Percentiles rank a stretch among this genome's conserved stretches.
Evolutionary conservation across 2,797 vertebrate species (phyloP).

Genomic region (Chrosomus eos): DNA sequence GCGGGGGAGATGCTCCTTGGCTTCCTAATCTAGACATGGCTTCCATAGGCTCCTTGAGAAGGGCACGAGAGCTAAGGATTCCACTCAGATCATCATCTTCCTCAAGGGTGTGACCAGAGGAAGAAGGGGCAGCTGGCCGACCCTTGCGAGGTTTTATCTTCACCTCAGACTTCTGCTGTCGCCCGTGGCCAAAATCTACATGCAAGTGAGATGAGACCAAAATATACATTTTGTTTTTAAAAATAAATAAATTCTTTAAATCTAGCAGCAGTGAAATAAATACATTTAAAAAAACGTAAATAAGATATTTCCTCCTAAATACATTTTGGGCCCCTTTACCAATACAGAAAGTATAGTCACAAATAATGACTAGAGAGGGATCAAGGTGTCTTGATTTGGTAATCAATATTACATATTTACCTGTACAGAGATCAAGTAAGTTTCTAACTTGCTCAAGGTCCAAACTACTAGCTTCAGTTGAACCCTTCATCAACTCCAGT

Average conservation of each 20-base stretch:
- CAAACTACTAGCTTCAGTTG: conserved; percentile 77
- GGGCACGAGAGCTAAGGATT: conserved; percentile 78
- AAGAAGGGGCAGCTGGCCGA: conserved; percentile 52
- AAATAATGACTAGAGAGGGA: not conserved
- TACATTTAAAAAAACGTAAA: not conserved
- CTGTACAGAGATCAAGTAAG: conserved; percentile 85
- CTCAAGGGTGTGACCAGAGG: conserved; percentile 51
- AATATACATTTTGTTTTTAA: not conserved
- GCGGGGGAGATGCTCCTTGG: conserved; percentile 76
- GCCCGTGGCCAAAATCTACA: conserved; percentile 52
- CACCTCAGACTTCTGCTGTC: conserved; percentile 66
- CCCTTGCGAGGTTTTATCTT: conserved; percentile 84
- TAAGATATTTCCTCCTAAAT: not conserved
- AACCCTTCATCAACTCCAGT: conserved; percentile 84
- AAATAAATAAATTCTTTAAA: not conserved
- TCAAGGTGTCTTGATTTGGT: not conserved
- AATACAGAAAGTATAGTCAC: not conserved
- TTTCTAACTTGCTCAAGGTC: conserved; percentile 85
- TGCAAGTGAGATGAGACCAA: not conserved
- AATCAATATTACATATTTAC: conserved; percentile 67
- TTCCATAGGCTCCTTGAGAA: conserved; percentile 71
- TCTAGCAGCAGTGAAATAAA: not conserved
- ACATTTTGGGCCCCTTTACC: not conserved
- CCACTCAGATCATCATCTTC: conserved; percentile 75
- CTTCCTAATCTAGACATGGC: conserved; percentile 51